Percentiles rank a stretch among this genome's conserved stretches.
Evolutionary conservation across 2,888 invertebrate species (phyloP).

Genomic region (Pristionchus fissidentatus): DNA sequence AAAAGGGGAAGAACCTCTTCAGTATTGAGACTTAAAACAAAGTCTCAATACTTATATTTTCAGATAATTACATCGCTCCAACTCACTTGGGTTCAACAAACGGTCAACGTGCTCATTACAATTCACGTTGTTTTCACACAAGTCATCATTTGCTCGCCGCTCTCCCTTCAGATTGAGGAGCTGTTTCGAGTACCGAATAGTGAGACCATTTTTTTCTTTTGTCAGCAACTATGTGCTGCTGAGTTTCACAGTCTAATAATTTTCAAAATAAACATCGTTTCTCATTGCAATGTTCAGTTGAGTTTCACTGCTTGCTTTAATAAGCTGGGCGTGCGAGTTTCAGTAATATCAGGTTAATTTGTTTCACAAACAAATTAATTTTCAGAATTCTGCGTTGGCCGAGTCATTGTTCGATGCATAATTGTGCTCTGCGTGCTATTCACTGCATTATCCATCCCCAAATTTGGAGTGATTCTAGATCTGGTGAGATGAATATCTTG

Average conservation of each 20-base stretch:
- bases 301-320: not conserved
- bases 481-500: slow-evolving; percentile 48
- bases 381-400: slow-evolving; percentile 61
- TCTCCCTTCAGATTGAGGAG: slow-evolving; percentile 62
- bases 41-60: not conserved
- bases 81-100: slow-evolving; percentile 58
- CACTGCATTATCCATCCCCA: slow-evolving; percentile 59
- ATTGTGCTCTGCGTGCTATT: slow-evolving; percentile 54
- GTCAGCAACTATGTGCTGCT: too few relatives aligned
- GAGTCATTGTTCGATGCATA: slow-evolving; percentile 56
- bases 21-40: too few relatives aligned
- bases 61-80: slow-evolving; percentile 50
- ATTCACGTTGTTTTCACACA: slow-evolving; percentile 47
- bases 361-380: not conserved
- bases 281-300: not conserved
- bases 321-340: not conserved
- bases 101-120: slow-evolving; percentile 62
- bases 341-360: not conserved
- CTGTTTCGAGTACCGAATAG: slow-evolving; percentile 59
- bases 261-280: not conserved
- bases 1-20: too few relatives aligned
- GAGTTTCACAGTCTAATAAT: not conserved
- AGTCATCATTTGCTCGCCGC: slow-evolving; percentile 59
- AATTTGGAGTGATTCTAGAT: slow-evolving; percentile 61
- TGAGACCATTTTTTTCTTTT: slow-evolving; percentile 9